Percentiles rank a stretch among this genome's conserved stretches.
Evolutionary conservation across 2,113 vertebrate genomes (phyloP).

Genomic region (Oncorhynchus kisutch): DNA sequence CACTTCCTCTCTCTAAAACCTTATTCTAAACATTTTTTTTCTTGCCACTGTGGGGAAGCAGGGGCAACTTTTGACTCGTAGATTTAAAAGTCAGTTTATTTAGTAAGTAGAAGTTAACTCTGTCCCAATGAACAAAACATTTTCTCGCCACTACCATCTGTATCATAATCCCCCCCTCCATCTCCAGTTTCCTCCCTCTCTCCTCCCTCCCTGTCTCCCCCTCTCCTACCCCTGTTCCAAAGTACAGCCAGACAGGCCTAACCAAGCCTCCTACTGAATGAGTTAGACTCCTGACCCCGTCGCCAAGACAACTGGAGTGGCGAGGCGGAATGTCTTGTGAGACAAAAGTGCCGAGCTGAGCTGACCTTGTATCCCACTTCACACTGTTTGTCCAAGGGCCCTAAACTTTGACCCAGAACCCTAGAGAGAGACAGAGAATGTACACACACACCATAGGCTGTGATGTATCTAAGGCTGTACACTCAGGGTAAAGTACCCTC

Average conservation of each 20-base stretch:
- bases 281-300: slow-evolving; percentile 64
- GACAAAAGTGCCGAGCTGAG: slow-evolving; percentile 61
- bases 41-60: no score
- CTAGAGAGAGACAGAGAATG: slow-evolving; percentile 7
- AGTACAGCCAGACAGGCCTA: background rate
- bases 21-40: no score
- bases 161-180: background rate
- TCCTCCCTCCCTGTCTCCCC: background rate
- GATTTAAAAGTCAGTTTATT: no score
- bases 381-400: slow-evolving; percentile 63
- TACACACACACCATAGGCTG: slow-evolving; percentile 25
- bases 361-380: slow-evolving; percentile 69
- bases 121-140: no score
- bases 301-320: slow-evolving; percentile 47
- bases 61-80: no score
- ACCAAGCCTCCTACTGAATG: slow-evolving; percentile 43
- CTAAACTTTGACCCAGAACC: slow-evolving; percentile 45
- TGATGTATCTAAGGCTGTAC: slow-evolving; percentile 46
- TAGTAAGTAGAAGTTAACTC: no score
- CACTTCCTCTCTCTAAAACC: no score
- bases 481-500: background rate
- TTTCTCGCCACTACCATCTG: no score
- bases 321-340: slow-evolving; percentile 49
- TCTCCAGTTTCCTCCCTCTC: background rate
- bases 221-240: background rate